phyloP scores from a whole-genome alignment of 1,140 invertebrate species.

The Scaptomyza graminum region DNA sequence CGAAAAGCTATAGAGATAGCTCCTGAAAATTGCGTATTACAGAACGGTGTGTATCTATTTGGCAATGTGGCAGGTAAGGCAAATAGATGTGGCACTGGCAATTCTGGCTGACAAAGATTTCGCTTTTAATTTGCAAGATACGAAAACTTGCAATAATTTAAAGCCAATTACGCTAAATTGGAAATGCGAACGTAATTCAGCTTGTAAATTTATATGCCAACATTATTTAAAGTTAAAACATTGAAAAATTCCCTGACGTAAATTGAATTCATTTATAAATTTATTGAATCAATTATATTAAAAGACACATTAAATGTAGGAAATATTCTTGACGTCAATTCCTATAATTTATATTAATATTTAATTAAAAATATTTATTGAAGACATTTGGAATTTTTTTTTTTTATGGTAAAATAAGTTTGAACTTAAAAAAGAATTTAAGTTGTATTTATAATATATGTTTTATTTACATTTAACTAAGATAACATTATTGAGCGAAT shows the following conservation, averaged over 20 bases:
- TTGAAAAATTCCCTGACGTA: not conserved
- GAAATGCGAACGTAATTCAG: not conserved
- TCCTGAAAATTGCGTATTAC: slow-evolving; percentile 19
- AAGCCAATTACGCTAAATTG: slow-evolving; percentile 11
- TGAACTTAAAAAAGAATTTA: too few species aligned
- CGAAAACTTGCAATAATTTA: slow-evolving; percentile 2
- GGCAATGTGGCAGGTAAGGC: slow-evolving; percentile 44
- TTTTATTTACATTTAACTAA: too few species aligned
- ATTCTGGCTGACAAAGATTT: slow-evolving; percentile 62
- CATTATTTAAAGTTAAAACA: not conserved
- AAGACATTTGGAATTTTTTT: too few species aligned
- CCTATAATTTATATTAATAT: too few species aligned
- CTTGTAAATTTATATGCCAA: not conserved
- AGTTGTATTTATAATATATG: too few species aligned
- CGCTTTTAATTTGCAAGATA: slow-evolving; percentile 10
- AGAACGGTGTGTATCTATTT: slow-evolving; percentile 26
- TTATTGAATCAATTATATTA: not conserved
- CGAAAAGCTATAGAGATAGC: slow-evolving; percentile 55
- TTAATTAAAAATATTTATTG: too few species aligned
- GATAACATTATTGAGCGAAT: too few species aligned
- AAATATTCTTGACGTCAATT: too few species aligned
- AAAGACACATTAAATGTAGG: not conserved
- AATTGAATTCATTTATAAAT: not conserved
- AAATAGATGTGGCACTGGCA: slow-evolving; percentile 28
- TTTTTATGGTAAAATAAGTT: too few species aligned